Conservation (phyloP, 2,113 vertebrate genomes). For the Pipra filicauda region DNA sequence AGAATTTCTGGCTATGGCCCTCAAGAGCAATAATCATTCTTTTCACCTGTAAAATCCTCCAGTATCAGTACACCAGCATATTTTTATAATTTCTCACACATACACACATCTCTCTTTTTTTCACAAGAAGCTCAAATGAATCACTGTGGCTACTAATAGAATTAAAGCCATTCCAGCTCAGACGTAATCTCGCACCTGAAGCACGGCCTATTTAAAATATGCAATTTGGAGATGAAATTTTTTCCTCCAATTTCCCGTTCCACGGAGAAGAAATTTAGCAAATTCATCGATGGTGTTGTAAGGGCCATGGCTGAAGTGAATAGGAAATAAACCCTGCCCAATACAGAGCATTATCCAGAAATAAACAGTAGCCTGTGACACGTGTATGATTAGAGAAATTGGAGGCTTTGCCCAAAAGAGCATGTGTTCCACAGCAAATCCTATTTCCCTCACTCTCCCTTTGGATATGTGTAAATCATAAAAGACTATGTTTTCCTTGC, state of each 20-base stretch:
- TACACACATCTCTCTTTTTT: not conserved
- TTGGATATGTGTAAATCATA: not conserved
- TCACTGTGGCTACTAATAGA: not conserved
- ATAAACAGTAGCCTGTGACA: slow-evolving; percentile 18
- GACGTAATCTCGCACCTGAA: slow-evolving; percentile 3
- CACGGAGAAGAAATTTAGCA: slow-evolving; percentile 1
- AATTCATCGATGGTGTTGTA: not conserved
- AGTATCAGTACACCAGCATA: not conserved
- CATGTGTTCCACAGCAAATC: slow-evolving; percentile 5
- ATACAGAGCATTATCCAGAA: slow-evolving; percentile 13
- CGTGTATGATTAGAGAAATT: slow-evolving; percentile 2
- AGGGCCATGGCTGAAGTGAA: not conserved
- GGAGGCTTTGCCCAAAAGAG: slow-evolving; percentile 25
- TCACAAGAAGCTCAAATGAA: not conserved
- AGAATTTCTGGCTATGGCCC: not conserved
- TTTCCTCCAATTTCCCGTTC: not conserved
- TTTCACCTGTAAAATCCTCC: not conserved
- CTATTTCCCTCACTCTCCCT: not conserved
- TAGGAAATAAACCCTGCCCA: not conserved
- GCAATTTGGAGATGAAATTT: slow-evolving; percentile 8
- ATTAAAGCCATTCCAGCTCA: not conserved
- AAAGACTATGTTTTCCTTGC: not conserved
- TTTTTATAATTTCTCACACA: not conserved
- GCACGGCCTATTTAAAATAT: slow-evolving; percentile 14
- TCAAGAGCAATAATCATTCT: not conserved